A percentile compares a stretch with the other conserved stretches of the same genome.
These are phyloP conservation scores for Pelmatolapia mariae DNA, from an alignment of 2,113 vertebrate genomes.

Conservation along the genomic window DNA sequence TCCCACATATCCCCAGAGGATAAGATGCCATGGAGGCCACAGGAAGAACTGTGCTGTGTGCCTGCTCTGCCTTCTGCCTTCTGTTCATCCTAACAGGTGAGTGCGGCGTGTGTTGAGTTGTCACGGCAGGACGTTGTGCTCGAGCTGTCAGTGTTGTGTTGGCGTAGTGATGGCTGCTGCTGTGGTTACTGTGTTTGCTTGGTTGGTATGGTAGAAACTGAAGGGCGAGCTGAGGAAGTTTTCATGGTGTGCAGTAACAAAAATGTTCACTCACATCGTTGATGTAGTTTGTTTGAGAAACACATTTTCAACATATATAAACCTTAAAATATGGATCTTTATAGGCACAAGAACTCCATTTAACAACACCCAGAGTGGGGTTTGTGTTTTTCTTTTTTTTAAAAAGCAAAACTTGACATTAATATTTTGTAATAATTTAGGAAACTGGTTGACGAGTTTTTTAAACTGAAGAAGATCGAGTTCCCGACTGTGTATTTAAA, in stretches of 20 bases:
- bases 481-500: neutral
- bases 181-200: constrained; percentile 25
- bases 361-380: neutral
- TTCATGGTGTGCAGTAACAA: neutral
- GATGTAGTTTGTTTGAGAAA: neutral
- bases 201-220: neutral
- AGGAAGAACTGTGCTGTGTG: constrained; percentile 14
- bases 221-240: neutral
- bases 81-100: constrained; percentile 67
- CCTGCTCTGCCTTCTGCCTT: constrained; percentile 17
- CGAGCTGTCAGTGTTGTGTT: neutral
- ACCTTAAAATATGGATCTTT: neutral
- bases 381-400: neutral
- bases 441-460: neutral
- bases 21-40: constrained; percentile 70
- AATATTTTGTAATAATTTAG: neutral
- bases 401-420: neutral
- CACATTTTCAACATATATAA: neutral
- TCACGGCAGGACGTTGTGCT: neutral
- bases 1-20: constrained; percentile 48
- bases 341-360: neutral
- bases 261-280: neutral
- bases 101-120: neutral
- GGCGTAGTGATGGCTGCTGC: neutral
- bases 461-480: neutral